Conservation (phyloP, 2,888 invertebrate species). For the Sinopyrophorus schimmeli region DNA sequence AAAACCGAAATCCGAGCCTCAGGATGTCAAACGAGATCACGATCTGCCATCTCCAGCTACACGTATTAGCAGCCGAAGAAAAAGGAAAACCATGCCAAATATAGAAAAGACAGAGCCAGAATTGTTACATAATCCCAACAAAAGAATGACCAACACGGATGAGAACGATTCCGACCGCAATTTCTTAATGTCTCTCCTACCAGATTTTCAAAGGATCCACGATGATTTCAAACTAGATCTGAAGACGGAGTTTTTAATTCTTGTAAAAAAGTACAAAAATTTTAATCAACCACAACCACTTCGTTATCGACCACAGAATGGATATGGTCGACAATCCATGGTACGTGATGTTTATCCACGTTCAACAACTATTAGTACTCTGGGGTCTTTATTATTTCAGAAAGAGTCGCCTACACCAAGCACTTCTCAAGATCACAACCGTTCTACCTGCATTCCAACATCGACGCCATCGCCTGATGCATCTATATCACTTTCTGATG, state of each 20-base stretch:
- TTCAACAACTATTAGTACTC: too few relatives aligned
- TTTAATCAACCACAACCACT: conserved; percentile 4
- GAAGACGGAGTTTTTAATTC: background rate
- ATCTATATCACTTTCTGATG: too few relatives aligned
- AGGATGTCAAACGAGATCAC: conserved; percentile 3
- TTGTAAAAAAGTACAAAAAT: conserved; percentile 4
- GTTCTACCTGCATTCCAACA: too few relatives aligned
- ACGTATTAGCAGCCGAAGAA: background rate
- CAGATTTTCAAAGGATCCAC: background rate
- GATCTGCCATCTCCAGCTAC: conserved; percentile 1
- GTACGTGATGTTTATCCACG: too few relatives aligned
- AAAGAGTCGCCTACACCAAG: too few relatives aligned
- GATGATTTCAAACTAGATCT: background rate
- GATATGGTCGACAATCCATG: conserved; percentile 2
- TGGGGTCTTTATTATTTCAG: too few relatives aligned
- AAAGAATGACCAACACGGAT: background rate
- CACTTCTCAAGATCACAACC: too few relatives aligned
- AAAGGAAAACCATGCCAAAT: conserved; percentile 1
- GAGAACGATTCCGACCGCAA: conserved; percentile 1
- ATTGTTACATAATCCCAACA: conserved; percentile 1
- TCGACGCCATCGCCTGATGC: too few relatives aligned
- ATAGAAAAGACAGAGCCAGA: conserved; percentile 1
- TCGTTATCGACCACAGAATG: conserved; percentile 1
- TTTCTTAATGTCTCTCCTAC: conserved; percentile 1
- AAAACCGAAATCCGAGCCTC: background rate